Conservation (phyloP, 2,797 vertebrate genomes). For the Myotis daubentonii region DNA sequence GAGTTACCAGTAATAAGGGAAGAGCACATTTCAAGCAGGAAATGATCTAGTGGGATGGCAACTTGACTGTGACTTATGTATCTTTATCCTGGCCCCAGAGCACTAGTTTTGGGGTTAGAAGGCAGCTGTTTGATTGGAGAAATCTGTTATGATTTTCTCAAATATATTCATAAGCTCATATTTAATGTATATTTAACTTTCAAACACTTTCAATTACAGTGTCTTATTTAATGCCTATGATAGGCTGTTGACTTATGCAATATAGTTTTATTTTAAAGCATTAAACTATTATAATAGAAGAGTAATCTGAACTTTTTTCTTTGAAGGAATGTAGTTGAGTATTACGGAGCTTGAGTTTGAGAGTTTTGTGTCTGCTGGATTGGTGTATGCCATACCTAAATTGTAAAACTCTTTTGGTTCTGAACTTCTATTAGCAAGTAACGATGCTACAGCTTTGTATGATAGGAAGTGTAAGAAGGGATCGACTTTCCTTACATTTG, state of each 20-base stretch:
- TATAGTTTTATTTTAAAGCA: conserved; percentile 58
- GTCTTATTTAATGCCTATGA: conserved; percentile 13
- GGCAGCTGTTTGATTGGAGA: conserved; percentile 3
- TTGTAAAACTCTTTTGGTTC: conserved; percentile 35
- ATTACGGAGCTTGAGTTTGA: conserved; percentile 34
- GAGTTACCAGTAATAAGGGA: background rate
- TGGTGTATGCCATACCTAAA: background rate
- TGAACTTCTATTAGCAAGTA: conserved; percentile 18
- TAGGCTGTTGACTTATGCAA: background rate
- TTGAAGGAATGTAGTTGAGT: background rate
- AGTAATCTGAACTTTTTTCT: conserved; percentile 45
- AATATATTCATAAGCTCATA: conserved; percentile 1
- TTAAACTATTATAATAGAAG: background rate
- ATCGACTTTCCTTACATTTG: background rate
- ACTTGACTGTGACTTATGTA: conserved; percentile 12
- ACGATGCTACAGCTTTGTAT: background rate
- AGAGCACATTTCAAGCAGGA: background rate
- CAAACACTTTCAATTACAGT: background rate
- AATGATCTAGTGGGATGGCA: conserved; percentile 10
- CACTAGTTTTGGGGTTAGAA: conserved; percentile 20
- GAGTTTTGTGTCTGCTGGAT: conserved; percentile 21
- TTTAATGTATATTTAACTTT: background rate
- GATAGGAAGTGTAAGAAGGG: conserved; percentile 3
- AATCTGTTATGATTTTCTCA: background rate
- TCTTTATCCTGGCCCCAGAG: background rate